Base-by-base conservation (phyloP, 2,797 vertebrate genomes). In the Perdix hodgsoniae region DNA sequence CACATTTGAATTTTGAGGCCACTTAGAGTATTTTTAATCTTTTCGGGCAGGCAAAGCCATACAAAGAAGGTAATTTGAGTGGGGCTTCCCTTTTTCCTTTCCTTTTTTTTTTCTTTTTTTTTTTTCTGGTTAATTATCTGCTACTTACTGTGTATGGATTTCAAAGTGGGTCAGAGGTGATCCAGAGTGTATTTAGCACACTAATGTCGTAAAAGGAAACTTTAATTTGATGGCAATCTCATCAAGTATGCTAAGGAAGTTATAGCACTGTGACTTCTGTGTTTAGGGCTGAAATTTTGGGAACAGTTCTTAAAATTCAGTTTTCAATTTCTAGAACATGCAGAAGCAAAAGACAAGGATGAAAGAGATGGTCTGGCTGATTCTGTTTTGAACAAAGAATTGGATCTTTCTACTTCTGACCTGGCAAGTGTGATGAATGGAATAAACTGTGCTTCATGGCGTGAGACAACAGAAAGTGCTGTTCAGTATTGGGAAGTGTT, bases 281-380 rank as follows among this genome's bases (percentile, higher is more conserved):
- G 27, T 66, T 71, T 47, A 39, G 23, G 40, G 23, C 5, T 87
- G 23, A 89, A 69, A 56, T 83, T 57, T 93, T 67, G 91, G 83
- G 35, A 86, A 45, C 3, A 4, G 14, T 75, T 76, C 57, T 83
- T 69, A 72, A 86, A 83, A 72, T 74, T 95, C 59, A 97, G 50
- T 93, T 94, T 97, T 97, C 85, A 56, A 96, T 97, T 97, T 97
- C 74, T 96, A 98, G 97, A 37, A 42, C 35, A 49, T 76, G 64
- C 52, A 81, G 87, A 54, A 93, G 50, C 50, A 75, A 85, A 39
- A 59, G 75, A 82, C 10, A 91, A 95, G 95, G 83, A 59, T 74
- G 65, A 54, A 93, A 67, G n/a, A 71, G 83, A 71, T 26, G 63
- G 9, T 88, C 63, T 85, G 64, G 15, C 19, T 74, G 82, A 40